Evolutionary conservation across 1,140 invertebrate species (phyloP), one percentile per base, ranked within the genome.

Genomic region (Hypothenemus hampei): DNA sequence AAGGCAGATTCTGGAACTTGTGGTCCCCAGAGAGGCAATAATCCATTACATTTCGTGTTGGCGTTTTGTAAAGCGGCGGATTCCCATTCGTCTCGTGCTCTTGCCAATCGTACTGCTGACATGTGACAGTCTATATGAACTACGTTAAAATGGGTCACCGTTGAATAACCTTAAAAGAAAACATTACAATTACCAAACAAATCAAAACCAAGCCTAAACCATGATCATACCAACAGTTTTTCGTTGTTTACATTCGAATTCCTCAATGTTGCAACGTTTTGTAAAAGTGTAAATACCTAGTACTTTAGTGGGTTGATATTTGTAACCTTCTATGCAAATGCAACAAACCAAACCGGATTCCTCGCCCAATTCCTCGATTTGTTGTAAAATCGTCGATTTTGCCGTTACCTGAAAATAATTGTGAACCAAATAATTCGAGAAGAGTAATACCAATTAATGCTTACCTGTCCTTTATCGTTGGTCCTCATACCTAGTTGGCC

Each of bases 111-210:
- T 0, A 98, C 94, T 39, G 95, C 95, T 7, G 91, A 91, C 79
- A 94, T 93, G 72, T 99, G 95, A 70, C 96, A 99, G 69, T 98
- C 94, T 8, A 97, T 86, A 74, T 99, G 96, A 3, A 99, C 93
- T 8, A 98, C 86, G 74, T 98, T 98, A 75, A 98, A 98, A 77
- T 98, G 95, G 3, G 93, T 95, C 3, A 99, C 95, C 0, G 95
- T 98, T 7, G 85, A 89, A 70, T 96, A 97, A 11, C 88, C 53
- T 56, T 31, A 20, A 33, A 46, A 13, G 13, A 3, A 21, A 18
- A 40, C 20, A 29, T 2, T 10, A n/a, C n/a, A n/a, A n/a, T n/a
- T n/a, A n/a, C n/a, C n/a, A n/a, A n/a, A n/a, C n/a, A 52, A 31
- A 31, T 31, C 13, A 31, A 31, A 31, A 31, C 1, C 3, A n/a